phyloP scores from a whole-genome alignment of 2,797 vertebrate species.

The Picus viridis region DNA sequence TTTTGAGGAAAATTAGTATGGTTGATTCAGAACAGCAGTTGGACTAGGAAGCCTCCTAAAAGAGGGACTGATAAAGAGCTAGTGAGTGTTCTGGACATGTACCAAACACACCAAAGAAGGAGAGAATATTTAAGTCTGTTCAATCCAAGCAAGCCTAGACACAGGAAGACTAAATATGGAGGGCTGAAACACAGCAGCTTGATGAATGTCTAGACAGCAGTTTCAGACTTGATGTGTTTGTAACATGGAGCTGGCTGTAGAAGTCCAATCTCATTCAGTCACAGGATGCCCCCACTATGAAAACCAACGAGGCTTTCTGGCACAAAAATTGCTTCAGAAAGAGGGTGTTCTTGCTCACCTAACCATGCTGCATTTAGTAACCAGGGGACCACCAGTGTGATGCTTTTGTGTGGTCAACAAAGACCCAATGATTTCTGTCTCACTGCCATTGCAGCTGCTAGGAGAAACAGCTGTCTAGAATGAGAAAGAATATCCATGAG shows the following conservation, averaged over 20 bases:
- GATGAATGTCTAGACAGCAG: slow-evolving; percentile 21
- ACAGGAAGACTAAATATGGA: neutral
- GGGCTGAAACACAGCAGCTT: neutral
- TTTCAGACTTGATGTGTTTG: neutral
- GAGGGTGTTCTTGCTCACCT: neutral
- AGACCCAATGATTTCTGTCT: neutral
- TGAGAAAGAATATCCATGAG: neutral
- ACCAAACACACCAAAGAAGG: neutral
- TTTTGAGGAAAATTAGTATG: neutral
- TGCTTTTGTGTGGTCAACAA: neutral
- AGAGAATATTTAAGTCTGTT: neutral
- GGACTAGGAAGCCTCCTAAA: neutral
- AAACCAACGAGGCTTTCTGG: neutral
- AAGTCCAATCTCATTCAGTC: neutral
- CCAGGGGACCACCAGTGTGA: neutral
- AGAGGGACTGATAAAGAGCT: neutral
- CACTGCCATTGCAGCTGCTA: neutral
- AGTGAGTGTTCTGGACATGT: neutral
- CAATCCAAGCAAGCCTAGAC: neutral
- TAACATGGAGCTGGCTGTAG: neutral
- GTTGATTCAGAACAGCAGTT: neutral
- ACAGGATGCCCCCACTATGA: neutral
- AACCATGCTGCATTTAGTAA: neutral
- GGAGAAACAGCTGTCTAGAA: neutral
- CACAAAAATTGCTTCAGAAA: neutral